Percentiles rank a stretch among this genome's conserved stretches.
phyloP scores from a whole-genome alignment of 2,797 vertebrate species.

The Sebastes vulpes region DNA sequence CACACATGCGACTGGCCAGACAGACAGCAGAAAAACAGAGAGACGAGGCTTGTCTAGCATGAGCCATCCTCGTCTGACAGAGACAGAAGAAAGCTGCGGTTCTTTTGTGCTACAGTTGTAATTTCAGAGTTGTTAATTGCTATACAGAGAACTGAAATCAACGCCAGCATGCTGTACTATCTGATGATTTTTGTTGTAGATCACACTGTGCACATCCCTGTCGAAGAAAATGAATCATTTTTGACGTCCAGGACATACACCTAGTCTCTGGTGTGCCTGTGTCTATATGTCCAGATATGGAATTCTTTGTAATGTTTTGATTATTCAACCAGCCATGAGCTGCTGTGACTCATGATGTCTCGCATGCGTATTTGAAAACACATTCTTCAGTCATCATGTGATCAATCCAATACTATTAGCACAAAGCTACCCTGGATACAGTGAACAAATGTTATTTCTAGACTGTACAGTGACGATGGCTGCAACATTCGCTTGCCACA shows the following conservation, averaged over 20 bases:
- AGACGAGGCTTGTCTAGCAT: conserved; percentile 16
- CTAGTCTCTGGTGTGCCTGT: background rate
- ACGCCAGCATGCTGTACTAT: conserved; percentile 18
- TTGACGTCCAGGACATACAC: conserved; percentile 5
- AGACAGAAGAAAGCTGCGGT: conserved; percentile 20
- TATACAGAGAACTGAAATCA: conserved; percentile 37
- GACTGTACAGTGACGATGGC: conserved; percentile 11
- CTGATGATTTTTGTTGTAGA: conserved; percentile 16
- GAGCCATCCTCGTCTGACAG: conserved; percentile 13
- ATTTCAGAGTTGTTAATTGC: conserved; percentile 54
- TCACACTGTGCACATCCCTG: conserved; percentile 3
- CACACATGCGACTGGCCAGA: conserved; percentile 23
- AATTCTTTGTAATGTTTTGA: conserved; percentile 20
- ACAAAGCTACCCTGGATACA: background rate
- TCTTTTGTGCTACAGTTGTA: conserved; percentile 30
- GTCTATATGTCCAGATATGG: conserved; percentile 33
- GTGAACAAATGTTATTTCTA: background rate
- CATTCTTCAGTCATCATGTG: background rate
- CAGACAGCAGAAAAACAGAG: background rate
- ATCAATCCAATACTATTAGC: conserved; percentile 9
- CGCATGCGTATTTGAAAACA: conserved; percentile 6
- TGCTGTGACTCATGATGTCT: conserved; percentile 39
- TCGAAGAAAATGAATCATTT: conserved; percentile 30
- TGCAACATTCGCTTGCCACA: background rate
- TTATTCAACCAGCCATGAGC: conserved; percentile 31